Evolutionary conservation across 1,140 invertebrate genomes (phyloP), one percentile per base, ranked within the genome.

Genomic region (Drosophila miranda): DNA sequence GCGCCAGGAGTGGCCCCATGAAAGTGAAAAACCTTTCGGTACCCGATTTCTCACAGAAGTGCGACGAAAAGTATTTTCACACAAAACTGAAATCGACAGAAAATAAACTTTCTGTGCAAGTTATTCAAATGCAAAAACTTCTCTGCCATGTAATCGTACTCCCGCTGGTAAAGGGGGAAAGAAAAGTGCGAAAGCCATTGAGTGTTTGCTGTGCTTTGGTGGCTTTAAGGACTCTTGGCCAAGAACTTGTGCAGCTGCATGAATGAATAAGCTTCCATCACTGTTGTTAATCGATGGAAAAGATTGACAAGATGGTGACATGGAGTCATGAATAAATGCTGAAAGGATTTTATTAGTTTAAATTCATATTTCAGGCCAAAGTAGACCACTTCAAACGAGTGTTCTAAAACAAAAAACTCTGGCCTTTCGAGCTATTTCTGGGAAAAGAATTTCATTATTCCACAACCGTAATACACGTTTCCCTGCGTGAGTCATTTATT

Each of bases 91-190:
- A 78, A 83, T 82, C 62, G 61, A 79, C 53, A 53, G 79, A 55
- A 63, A 72, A 78, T 68, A 71, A 81, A 84, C 53, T 84, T 84
- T 64, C 63, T 75, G 54, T 62, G 45, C 54, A 68, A 83, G 70
- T 82, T 82, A 83, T 84, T 83, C 72, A 79, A 79, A 83, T 84
- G 64, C 58, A 51, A 43, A 78, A 83, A 83, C 21, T 84, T 83
- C 69, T 44, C 5, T 34, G 14, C 54, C 51, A 54, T 30, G 38
- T 19, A 41, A 54, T 16, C 56, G 4, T 38, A 14, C 49, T n/a
- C 13, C 2, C 21, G 19, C 2, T 2, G 2, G 13, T 30, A 41
- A 30, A 8, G 0, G 6, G 1, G 7, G 1, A 19, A 51, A 14
- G 14, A 13, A 23, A 7, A n/a, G 52, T 45, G 43, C 26, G 43